These are phyloP conservation scores for Nycteola revayana DNA, from an alignment of 2,888 invertebrate species.

Conservation along the genomic window DNA sequence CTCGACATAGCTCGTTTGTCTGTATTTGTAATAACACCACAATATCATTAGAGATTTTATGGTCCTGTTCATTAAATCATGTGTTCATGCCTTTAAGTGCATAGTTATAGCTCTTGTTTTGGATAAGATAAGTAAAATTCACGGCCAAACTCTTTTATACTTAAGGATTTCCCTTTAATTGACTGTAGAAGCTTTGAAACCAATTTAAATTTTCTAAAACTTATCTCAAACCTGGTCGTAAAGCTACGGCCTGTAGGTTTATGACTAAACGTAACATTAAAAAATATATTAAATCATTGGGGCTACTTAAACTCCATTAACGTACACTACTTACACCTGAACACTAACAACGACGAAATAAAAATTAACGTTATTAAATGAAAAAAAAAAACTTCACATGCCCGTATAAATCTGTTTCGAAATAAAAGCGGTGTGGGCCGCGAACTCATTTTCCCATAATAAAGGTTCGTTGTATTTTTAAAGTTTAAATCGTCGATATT, in stretches of 20 bases:
- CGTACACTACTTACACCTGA: slow-evolving; percentile 8
- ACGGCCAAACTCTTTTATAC: slow-evolving; percentile 45
- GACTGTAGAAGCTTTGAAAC: slow-evolving; percentile 53
- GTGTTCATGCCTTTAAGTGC: slow-evolving; percentile 45
- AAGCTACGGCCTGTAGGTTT: slow-evolving; percentile 41
- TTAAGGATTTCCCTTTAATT: slow-evolving; percentile 61
- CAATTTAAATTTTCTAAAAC: slow-evolving; percentile 50
- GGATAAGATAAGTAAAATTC: slow-evolving; percentile 57
- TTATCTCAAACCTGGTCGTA: slow-evolving; percentile 52
- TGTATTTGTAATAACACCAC: slow-evolving; percentile 47
- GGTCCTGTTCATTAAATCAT: slow-evolving; percentile 46
- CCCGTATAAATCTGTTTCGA: too few species aligned
- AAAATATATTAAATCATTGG: too few species aligned
- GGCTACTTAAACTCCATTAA: slow-evolving; percentile 16
- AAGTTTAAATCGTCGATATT: slow-evolving; percentile 10
- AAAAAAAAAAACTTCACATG: too few species aligned
- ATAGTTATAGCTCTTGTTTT: slow-evolving; percentile 46
- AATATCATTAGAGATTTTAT: slow-evolving; percentile 54
- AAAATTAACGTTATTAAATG: too few species aligned
- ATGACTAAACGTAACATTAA: slow-evolving; percentile 25
- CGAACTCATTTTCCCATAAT: slow-evolving; percentile 7
- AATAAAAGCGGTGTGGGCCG: too few species aligned
- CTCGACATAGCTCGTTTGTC: slow-evolving; percentile 47
- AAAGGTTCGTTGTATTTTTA: slow-evolving; percentile 3
- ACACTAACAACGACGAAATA: slow-evolving; percentile 6